phyloP scores from a whole-genome alignment of 2,797 vertebrate species.

The Nyctalus aviator region DNA sequence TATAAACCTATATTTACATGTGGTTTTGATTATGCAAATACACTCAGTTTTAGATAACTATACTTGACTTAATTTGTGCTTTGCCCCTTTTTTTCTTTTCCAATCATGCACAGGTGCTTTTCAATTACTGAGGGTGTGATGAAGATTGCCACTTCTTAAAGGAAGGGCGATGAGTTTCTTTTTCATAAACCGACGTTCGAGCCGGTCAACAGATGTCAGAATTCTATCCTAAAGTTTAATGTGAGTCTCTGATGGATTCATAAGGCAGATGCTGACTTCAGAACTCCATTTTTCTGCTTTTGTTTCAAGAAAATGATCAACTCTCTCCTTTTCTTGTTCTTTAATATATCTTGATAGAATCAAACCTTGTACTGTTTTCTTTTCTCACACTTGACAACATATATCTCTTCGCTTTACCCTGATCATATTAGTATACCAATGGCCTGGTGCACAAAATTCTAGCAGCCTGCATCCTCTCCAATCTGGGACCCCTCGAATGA shows the following conservation, averaged over 20 bases:
- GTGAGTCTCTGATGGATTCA: background rate
- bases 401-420: background rate
- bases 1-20: background rate
- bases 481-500: too few species aligned
- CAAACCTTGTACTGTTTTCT: background rate
- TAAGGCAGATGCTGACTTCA: background rate
- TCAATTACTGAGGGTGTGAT: background rate
- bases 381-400: background rate
- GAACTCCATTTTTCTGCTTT: background rate
- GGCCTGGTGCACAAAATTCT: too few species aligned
- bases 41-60: background rate
- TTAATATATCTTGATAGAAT: background rate
- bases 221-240: background rate
- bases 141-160: background rate
- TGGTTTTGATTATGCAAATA: conserved; percentile 29
- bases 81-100: background rate
- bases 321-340: background rate
- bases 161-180: background rate
- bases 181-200: background rate
- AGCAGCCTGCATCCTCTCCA: too few species aligned
- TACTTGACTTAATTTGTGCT: background rate
- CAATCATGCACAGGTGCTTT: background rate
- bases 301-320: background rate
- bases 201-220: background rate
- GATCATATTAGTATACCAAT: background rate